Conservation (phyloP, 1,140 invertebrate genomes). For the Cecropterus lyciades region DNA sequence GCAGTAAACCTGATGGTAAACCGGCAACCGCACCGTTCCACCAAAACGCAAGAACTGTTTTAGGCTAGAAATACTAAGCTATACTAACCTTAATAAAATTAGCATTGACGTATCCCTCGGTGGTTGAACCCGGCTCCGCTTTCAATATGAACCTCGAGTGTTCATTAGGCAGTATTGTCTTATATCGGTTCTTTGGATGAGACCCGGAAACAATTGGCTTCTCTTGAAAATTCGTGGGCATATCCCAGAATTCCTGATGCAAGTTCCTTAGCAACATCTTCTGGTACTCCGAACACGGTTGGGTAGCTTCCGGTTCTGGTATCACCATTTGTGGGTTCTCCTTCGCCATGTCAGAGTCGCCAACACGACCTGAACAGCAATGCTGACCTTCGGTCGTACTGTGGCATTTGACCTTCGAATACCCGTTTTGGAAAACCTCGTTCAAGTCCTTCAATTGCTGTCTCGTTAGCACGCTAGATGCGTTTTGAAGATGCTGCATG, state of each 20-base stretch:
- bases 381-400: slow-evolving; percentile 58
- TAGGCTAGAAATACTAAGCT: neutral
- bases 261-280: slow-evolving; percentile 90
- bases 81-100: slow-evolving; percentile 92
- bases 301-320: slow-evolving; percentile 63
- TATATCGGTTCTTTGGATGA: slow-evolving; percentile 95
- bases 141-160: slow-evolving; percentile 89
- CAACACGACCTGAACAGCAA: slow-evolving; percentile 61
- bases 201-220: slow-evolving; percentile 94
- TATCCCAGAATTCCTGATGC: slow-evolving; percentile 96
- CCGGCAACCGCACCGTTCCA: no score
- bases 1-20: no score
- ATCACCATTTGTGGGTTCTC: slow-evolving; percentile 77
- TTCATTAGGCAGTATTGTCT: slow-evolving; percentile 94
- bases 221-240: slow-evolving; percentile 95
- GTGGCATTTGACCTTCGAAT: slow-evolving; percentile 72
- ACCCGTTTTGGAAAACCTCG: slow-evolving; percentile 84
- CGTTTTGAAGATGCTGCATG: slow-evolving; percentile 88
- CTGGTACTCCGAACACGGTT: slow-evolving; percentile 83
- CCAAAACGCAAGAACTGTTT: no score
- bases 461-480: slow-evolving; percentile 85
- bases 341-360: slow-evolving; percentile 52
- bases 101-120: slow-evolving; percentile 92
- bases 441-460: slow-evolving; percentile 84
- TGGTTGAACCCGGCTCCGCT: slow-evolving; percentile 63